Evolutionary conservation across 2,113 vertebrate species (phyloP), one percentile per base, ranked within the genome.

Genomic region (Eurypyga helias): DNA sequence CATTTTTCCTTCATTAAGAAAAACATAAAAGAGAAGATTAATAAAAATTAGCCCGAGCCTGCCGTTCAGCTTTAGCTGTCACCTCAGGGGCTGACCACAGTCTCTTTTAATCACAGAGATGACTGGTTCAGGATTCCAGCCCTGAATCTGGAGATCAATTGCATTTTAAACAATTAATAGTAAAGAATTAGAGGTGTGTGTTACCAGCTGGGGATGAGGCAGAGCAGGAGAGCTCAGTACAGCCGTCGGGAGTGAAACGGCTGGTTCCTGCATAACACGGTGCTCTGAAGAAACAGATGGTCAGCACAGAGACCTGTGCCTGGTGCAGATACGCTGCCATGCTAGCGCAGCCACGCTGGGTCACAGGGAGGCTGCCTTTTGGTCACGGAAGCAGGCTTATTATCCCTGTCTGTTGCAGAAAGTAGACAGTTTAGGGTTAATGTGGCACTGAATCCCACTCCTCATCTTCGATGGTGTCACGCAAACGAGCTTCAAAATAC

Each of bases 1-100:
- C 26, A 93, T 90, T 96, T 95, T 89, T 80, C 49, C 15, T 89
- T 96, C 52, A 89, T 95, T 96, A 97, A 96, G 61, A 93, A 95
- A 96, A 97, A 78, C 55, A 91, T 64, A 70, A 97, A 96, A 93
- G 48, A 75, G 51, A 97, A 91, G 87, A 93, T 92, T 83, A 89
- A 77, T 75, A 85, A 93, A 94, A 96, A 95, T 94, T 82, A 96
- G 62, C 61, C 80, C 69, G 87, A 89, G 83, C 83, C 65, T 95
- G 45, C 55, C 96, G 54, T 66, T 95, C 82, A 51, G 55, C 65
- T 96, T 94, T 78, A 95, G 67, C 72, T 55, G 9, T 62, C 81
- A 94, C 49, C 60, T 95, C 38, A 36, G 71, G 46, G 83, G 46
- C 72, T 43, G 24, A 70, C 52, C 38, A 72, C 25, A 87, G 51